A percentile compares a stretch with the other conserved stretches of the same genome.
Evolutionary conservation across 2,888 invertebrate genomes (phyloP).

Genomic region (Lasioglossum zephyrum): DNA sequence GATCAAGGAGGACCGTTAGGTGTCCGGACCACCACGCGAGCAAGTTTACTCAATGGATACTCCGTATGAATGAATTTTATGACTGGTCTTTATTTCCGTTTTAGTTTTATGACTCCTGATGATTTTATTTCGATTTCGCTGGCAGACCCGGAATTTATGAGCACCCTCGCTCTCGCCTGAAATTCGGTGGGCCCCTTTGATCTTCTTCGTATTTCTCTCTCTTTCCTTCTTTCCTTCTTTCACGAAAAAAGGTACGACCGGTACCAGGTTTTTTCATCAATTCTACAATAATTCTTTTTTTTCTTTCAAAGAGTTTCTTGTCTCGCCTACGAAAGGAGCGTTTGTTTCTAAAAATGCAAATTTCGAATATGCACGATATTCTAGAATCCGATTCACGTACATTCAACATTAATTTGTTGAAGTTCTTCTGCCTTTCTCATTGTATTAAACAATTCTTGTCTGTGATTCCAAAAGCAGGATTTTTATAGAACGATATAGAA

Average conservation of each 20-base stretch:
- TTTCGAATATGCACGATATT: neutral
- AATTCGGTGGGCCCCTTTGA: constrained; percentile 78
- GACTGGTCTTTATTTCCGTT: constrained; percentile 72
- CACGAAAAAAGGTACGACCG: neutral
- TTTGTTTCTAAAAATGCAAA: constrained; percentile 18
- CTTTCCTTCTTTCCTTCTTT: neutral
- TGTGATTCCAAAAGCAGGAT: neutral
- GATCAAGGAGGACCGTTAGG: constrained; percentile 49
- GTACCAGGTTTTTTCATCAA: constrained; percentile 27
- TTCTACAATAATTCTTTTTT: constrained; percentile 44
- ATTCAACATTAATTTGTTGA: neutral
- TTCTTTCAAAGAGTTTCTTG: neutral
- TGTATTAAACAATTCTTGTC: neutral
- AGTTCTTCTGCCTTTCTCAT: neutral
- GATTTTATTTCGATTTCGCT: constrained; percentile 82
- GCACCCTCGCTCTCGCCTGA: constrained; percentile 57
- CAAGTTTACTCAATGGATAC: constrained; percentile 71
- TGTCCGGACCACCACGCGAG: constrained; percentile 8
- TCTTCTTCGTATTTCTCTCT: constrained; percentile 61
- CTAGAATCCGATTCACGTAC: neutral
- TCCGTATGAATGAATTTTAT: constrained; percentile 81
- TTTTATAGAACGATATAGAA: neutral
- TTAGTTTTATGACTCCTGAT: constrained; percentile 76
- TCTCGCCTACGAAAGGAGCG: neutral
- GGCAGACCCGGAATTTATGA: constrained; percentile 74